phyloP scores from a whole-genome alignment of 2,888 invertebrate genomes.

The Leptinotarsa juncta region DNA sequence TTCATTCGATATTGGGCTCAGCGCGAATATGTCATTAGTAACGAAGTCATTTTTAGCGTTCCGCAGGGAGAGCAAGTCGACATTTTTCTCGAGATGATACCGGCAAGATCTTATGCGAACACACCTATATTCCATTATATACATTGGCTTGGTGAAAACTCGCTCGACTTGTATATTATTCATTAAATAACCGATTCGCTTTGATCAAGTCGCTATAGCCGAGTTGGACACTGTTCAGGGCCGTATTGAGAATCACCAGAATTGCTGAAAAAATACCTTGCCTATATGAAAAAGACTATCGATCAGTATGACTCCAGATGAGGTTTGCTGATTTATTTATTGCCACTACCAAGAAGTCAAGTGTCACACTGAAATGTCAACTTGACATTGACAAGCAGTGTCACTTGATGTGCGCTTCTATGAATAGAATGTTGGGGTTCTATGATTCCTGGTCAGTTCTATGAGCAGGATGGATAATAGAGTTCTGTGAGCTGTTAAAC shows the following conservation, averaged over 20 bases:
- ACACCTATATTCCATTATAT: conserved; percentile 33
- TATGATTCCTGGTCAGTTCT: no score
- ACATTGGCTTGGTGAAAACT: conserved; percentile 26
- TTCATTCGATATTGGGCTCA: neutral
- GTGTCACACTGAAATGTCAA: no score
- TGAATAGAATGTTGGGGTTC: no score
- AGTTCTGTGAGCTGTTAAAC: no score
- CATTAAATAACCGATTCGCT: conserved; percentile 35
- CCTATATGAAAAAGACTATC: no score
- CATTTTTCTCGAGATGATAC: conserved; percentile 15
- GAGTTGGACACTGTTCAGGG: conserved; percentile 5
- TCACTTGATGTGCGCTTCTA: no score
- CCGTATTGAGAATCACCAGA: conserved; percentile 1
- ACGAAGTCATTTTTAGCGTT: conserved; percentile 28
- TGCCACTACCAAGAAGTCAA: no score
- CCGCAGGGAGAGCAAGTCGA: conserved; percentile 32
- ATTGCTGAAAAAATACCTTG: no score
- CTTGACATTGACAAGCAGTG: no score
- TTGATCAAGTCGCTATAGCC: conserved; percentile 29
- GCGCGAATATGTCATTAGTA: conserved; percentile 22
- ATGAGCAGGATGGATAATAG: no score
- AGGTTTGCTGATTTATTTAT: no score
- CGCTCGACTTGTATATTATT: conserved; percentile 37
- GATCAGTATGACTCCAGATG: no score
- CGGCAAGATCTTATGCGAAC: conserved; percentile 26